phyloP scores from a whole-genome alignment of 2,888 invertebrate genomes.

The Hirtodrosophila cameraria region DNA sequence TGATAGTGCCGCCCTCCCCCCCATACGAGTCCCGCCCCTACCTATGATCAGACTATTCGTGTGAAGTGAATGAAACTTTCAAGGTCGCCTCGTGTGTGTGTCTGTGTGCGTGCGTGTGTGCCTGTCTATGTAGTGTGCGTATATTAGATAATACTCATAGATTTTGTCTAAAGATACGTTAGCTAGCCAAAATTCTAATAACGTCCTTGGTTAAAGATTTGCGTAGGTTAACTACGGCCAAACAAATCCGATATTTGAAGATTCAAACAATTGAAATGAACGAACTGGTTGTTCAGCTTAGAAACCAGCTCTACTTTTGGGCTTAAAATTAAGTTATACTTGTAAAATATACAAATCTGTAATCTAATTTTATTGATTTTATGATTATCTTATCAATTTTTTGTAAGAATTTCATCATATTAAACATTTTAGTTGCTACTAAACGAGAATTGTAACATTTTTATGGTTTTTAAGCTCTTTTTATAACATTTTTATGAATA shows the following conservation, averaged over 20 bases:
- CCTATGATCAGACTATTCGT: slow-evolving; percentile 34
- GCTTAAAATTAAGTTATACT: neutral
- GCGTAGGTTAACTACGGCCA: slow-evolving; percentile 10
- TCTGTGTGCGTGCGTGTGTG: slow-evolving; percentile 6
- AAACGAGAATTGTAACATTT: neutral
- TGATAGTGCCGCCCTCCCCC: slow-evolving; percentile 58
- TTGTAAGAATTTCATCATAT: too few species aligned
- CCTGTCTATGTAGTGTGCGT: slow-evolving; percentile 50
- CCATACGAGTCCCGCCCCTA: neutral
- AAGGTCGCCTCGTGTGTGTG: slow-evolving; percentile 64
- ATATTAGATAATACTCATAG: slow-evolving; percentile 74
- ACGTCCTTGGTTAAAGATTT: slow-evolving; percentile 37
- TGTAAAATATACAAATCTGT: neutral
- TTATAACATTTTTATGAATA: too few species aligned
- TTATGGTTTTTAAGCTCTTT: too few species aligned
- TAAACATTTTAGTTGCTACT: too few species aligned
- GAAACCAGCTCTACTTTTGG: neutral
- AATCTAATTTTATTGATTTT: neutral
- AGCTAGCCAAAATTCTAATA: slow-evolving; percentile 20
- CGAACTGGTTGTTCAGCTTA: slow-evolving; percentile 17
- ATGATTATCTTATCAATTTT: neutral
- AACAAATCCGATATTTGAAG: slow-evolving; percentile 1
- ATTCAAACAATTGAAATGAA: neutral
- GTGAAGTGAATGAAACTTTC: slow-evolving; percentile 80
- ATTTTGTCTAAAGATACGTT: slow-evolving; percentile 53